These are phyloP conservation scores for Dolichoris vasculosae DNA, from an alignment of 1,140 invertebrate species.

Conservation along the genomic window DNA sequence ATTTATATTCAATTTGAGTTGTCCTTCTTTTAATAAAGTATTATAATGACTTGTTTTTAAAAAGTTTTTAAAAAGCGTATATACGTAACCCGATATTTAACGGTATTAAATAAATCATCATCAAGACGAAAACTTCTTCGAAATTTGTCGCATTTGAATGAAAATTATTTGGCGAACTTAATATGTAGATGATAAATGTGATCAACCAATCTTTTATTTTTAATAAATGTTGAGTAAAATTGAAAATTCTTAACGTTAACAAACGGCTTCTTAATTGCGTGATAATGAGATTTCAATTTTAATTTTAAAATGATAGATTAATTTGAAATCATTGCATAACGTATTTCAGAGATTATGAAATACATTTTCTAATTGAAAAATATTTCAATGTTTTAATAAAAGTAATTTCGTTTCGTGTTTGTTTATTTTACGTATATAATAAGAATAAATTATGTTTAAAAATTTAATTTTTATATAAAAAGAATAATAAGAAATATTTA, in stretches of 20 bases:
- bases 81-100: background rate
- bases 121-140: background rate
- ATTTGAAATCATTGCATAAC: background rate
- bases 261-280: background rate
- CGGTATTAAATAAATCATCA: constrained; percentile 16
- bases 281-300: background rate
- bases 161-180: background rate
- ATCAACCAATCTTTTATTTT: background rate
- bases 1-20: background rate
- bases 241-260: too few relatives aligned
- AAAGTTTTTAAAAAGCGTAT: background rate
- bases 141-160: background rate
- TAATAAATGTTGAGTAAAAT: background rate
- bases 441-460: too few relatives aligned
- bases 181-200: background rate
- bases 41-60: background rate
- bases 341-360: background rate
- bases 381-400: too few relatives aligned
- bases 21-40: background rate
- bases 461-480: too few relatives aligned
- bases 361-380: too few relatives aligned
- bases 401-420: too few relatives aligned
- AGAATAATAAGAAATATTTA: too few relatives aligned
- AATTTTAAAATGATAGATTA: background rate
- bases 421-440: too few relatives aligned